Conservation (phyloP, 2,888 invertebrate genomes). For the Pseudoips prasinana region DNA sequence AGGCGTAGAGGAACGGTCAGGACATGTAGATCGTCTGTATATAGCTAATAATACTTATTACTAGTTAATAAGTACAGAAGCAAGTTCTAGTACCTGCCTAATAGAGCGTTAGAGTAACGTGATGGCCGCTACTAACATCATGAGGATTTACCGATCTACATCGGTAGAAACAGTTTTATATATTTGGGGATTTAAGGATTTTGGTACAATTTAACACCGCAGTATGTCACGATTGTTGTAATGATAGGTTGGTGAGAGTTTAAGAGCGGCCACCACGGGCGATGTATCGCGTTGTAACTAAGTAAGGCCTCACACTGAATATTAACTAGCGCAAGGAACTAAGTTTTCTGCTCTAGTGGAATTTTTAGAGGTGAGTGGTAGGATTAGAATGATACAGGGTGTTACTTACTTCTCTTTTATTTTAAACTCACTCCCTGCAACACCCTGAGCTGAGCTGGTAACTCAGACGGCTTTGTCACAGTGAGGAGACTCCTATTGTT, state of each 20-base stretch:
- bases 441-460: slow-evolving; percentile 6
- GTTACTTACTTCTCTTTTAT: slow-evolving; percentile 60
- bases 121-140: neutral
- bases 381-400: slow-evolving; percentile 61
- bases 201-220: too few relatives aligned
- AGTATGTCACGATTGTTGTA: neutral
- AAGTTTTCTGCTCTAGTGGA: slow-evolving; percentile 3
- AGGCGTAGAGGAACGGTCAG: slow-evolving; percentile 54
- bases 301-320: slow-evolving; percentile 31
- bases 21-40: slow-evolving; percentile 62
- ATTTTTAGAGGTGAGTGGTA: slow-evolving; percentile 38
- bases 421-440: slow-evolving; percentile 10
- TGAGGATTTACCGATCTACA: too few relatives aligned
- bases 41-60: slow-evolving; percentile 57
- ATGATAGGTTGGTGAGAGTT: neutral
- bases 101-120: slow-evolving; percentile 35
- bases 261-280: slow-evolving; percentile 22
- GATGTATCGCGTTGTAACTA: slow-evolving; percentile 24
- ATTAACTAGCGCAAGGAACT: slow-evolving; percentile 13
- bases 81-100: slow-evolving; percentile 51
- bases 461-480: slow-evolving; percentile 1
- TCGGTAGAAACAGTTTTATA: too few relatives aligned
- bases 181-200: too few relatives aligned
- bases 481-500: too few relatives aligned
- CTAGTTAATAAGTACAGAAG: slow-evolving; percentile 46